Percentiles rank a stretch among this genome's conserved stretches.
Evolutionary conservation across 2,888 invertebrate species (phyloP).

Genomic region (Eilema caniola): DNA sequence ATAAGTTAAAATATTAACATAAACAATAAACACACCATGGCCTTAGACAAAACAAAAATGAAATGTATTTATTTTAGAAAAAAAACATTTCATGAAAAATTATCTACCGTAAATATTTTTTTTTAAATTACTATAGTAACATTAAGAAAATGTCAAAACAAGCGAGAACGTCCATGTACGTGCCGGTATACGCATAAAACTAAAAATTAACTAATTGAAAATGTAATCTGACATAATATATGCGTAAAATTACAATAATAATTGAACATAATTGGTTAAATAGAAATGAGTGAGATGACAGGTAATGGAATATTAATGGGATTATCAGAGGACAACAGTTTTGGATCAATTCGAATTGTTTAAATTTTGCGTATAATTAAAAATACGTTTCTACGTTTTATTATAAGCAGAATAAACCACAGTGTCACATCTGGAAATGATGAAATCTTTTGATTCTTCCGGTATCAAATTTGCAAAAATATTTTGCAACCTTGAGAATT

Average conservation of each 20-base stretch:
- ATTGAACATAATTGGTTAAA: background rate
- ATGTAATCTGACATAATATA: background rate
- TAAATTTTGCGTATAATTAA: background rate
- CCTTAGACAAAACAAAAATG: background rate
- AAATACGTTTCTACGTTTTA: background rate
- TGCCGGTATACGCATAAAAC: background rate
- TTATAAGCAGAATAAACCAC: conserved; percentile 1
- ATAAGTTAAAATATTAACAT: background rate
- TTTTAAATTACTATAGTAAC: background rate
- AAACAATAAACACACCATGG: background rate
- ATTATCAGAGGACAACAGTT: too few relatives aligned
- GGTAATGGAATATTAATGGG: background rate
- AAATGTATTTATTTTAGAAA: background rate
- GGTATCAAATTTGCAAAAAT: background rate
- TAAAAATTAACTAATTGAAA: background rate
- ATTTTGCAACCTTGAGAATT: background rate
- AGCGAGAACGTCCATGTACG: background rate
- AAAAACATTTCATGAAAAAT: background rate
- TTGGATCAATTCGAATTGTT: background rate
- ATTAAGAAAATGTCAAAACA: background rate
- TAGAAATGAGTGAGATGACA: background rate
- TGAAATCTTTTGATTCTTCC: background rate
- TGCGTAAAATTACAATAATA: background rate
- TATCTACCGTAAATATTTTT: background rate
- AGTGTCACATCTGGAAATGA: background rate